A percentile compares a stretch with the other conserved stretches of the same genome.
Conservation (phyloP, 2,113 vertebrate genomes). For the Chloroceryle aenea region DNA sequence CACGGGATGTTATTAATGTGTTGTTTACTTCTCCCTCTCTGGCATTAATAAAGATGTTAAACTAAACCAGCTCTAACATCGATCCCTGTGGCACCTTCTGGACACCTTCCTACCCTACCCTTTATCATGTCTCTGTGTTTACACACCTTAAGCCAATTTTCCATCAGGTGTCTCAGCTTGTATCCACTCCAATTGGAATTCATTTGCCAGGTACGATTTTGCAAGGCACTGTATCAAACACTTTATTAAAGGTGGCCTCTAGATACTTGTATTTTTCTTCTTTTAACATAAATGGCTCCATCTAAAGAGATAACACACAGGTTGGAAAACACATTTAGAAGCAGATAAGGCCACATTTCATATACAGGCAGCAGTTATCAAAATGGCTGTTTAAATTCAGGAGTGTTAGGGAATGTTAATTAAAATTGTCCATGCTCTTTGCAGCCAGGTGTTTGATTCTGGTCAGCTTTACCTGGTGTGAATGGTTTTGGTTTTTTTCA, state of each 20-base stretch:
- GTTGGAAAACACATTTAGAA: background rate
- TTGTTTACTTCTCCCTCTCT: constrained; percentile 58
- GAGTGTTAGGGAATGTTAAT: background rate
- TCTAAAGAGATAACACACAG: background rate
- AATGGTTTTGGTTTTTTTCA: background rate
- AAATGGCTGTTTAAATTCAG: background rate
- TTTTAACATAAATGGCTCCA: background rate
- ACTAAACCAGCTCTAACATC: constrained; percentile 35
- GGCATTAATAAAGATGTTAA: constrained; percentile 69
- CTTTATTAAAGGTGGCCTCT: constrained; percentile 39
- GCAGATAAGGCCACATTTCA: rapidly evolving
- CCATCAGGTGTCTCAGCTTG: background rate
- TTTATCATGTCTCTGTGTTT: constrained; percentile 56
- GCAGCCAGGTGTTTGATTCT: background rate
- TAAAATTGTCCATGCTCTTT: background rate
- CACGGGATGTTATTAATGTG: constrained; percentile 40
- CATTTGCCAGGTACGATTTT: constrained; percentile 27
- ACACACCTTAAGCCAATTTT: constrained; percentile 37
- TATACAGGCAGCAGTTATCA: background rate
- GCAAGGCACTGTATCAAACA: constrained; percentile 29
- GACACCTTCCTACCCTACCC: background rate
- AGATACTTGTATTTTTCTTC: constrained; percentile 39
- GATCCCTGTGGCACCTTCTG: constrained; percentile 34
- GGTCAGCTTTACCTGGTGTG: background rate
- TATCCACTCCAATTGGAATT: constrained; percentile 31